phyloP scores from a whole-genome alignment of 1,140 invertebrate genomes.

The Hyles vespertilio region DNA sequence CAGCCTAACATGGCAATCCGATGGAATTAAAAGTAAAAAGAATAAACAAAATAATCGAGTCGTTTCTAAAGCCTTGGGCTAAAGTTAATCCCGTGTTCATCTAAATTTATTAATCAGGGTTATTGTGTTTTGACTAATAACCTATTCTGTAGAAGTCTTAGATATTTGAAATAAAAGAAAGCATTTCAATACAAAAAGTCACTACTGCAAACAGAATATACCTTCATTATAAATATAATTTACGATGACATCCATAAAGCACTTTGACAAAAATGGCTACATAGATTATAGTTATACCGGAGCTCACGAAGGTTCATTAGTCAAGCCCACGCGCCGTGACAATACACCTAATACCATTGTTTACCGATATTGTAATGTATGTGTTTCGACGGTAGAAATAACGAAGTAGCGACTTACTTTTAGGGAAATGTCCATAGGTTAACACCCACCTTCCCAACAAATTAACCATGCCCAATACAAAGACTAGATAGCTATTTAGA shows the following conservation, averaged over 20 bases:
- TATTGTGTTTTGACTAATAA: too few species aligned
- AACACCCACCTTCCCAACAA: too few species aligned
- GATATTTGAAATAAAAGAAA: too few species aligned
- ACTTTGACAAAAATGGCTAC: slow-evolving; percentile 16
- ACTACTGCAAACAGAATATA: neutral
- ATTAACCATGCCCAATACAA: too few species aligned
- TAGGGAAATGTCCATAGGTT: neutral
- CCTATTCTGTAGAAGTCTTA: too few species aligned
- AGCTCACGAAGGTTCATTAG: slow-evolving; percentile 35
- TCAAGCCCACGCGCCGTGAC: slow-evolving; percentile 42
- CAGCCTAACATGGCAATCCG: too few species aligned
- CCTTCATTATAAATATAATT: slow-evolving; percentile 2
- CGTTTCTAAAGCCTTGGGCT: too few species aligned
- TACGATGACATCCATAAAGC: slow-evolving; percentile 5
- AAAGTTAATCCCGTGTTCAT: too few species aligned
- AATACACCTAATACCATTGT: slow-evolving; percentile 41
- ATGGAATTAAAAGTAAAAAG: too few species aligned
- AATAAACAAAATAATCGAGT: too few species aligned
- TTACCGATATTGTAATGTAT: slow-evolving; percentile 36
- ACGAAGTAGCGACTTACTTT: neutral
- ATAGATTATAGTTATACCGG: neutral
- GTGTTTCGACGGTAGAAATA: neutral
- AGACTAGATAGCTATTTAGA: too few species aligned
- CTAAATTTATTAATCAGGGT: too few species aligned
- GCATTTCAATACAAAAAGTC: neutral